Evolutionary conservation across 2,888 invertebrate species (phyloP).

Genomic region (Pogonocherus hispidulus): DNA sequence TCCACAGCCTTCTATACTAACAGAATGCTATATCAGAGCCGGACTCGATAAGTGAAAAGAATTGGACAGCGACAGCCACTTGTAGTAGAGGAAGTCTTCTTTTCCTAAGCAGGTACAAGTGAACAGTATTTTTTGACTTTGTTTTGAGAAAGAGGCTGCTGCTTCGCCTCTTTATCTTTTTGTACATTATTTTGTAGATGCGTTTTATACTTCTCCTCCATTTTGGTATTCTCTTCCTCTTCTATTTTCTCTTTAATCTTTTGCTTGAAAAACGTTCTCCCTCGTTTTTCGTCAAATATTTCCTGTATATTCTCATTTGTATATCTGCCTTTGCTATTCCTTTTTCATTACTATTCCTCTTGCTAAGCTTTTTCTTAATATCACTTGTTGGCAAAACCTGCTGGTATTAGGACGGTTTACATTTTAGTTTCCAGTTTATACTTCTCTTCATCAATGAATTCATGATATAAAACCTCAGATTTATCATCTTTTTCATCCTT

Average conservation of each 20-base stretch:
- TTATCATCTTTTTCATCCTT: constrained; percentile 34
- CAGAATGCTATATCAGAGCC: too few species aligned
- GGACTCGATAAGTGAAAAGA: too few species aligned
- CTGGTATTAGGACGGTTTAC: constrained; percentile 61
- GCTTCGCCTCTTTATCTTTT: constrained; percentile 57
- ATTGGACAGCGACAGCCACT: constrained; percentile 80
- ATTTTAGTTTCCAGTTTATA: constrained; percentile 57
- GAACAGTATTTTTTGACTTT: constrained; percentile 54
- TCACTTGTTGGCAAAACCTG: constrained; percentile 63
- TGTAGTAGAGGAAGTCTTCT: constrained; percentile 80
- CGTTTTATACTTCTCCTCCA: constrained; percentile 50
- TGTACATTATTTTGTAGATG: constrained; percentile 33
- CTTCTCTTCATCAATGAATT: constrained; percentile 42
- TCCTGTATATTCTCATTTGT: constrained; percentile 49
- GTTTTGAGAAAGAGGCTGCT: constrained; percentile 52
- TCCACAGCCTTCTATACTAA: too few species aligned
- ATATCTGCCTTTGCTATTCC: constrained; percentile 42
- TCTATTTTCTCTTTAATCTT: constrained; percentile 46
- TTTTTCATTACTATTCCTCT: constrained; percentile 58
- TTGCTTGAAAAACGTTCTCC: constrained; percentile 38
- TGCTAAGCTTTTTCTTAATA: constrained; percentile 62
- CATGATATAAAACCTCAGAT: constrained; percentile 41
- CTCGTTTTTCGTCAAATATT: constrained; percentile 39
- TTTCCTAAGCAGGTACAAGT: constrained; percentile 71
- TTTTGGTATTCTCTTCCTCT: constrained; percentile 44